Evolutionary conservation across 2,797 vertebrate genomes (phyloP).

Genomic region (Trachurus trachurus): DNA sequence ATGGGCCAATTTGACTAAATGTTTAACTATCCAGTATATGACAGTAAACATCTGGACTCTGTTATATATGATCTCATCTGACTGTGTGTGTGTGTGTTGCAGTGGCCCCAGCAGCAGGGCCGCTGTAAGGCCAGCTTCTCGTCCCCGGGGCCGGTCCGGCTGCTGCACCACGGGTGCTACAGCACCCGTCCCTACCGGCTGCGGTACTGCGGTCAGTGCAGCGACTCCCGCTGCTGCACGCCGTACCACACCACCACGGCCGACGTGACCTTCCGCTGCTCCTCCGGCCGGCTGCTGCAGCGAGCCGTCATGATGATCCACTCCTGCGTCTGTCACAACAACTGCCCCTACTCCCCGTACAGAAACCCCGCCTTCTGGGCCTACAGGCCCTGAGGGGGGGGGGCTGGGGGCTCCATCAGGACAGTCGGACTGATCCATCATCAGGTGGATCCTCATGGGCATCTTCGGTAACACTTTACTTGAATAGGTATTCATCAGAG

Average conservation of each 20-base stretch:
- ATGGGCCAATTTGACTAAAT: no score
- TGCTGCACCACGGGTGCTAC: conserved; percentile 82
- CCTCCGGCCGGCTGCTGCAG: conserved; percentile 58
- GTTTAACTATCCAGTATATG: no score
- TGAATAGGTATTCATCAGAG: no score
- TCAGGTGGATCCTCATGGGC: not conserved
- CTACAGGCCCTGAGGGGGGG: conserved; percentile 58
- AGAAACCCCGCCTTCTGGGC: conserved; percentile 71
- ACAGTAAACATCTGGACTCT: no score
- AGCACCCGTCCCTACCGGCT: conserved; percentile 75
- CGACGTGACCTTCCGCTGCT: conserved; percentile 81
- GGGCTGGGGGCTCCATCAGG: not conserved
- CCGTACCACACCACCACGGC: conserved; percentile 78
- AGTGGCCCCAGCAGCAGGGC: conserved; percentile 60
- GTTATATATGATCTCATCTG: not conserved
- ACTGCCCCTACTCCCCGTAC: conserved; percentile 77
- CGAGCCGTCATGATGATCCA: conserved; percentile 85
- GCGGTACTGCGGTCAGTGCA: conserved; percentile 84
- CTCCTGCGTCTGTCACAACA: conserved; percentile 84
- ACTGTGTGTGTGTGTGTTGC: not conserved
- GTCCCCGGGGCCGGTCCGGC: conserved; percentile 68
- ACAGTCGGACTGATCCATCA: not conserved
- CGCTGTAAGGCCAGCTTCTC: conserved; percentile 79
- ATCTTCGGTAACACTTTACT: no score
- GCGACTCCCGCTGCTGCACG: conserved; percentile 83